Base-by-base conservation (phyloP, 1,140 invertebrate genomes). In the Meloidogyne hapla region DNA sequence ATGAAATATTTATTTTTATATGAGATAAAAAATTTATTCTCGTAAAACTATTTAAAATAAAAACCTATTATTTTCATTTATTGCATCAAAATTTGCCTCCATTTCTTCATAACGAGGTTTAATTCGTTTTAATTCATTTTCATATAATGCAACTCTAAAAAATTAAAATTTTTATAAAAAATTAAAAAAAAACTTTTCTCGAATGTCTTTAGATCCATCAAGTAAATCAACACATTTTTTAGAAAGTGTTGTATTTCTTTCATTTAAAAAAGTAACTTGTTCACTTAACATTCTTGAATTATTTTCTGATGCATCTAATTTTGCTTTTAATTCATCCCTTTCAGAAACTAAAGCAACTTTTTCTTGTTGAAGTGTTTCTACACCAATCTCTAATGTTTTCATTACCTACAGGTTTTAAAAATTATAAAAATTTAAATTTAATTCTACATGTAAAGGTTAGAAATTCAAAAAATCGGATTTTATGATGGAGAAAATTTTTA, bases 191-290 rank as follows among this genome's bases (percentile, higher is more conserved):
- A 33, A 69, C 71, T 76, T 74, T 69, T 74, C 77, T 64, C 68
- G 70, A 40, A 56, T 40, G 45, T 65, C 56, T 65, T 69, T 66
- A 63, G 65, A 73, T 26, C 45, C 74, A 28, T 77, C 73, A 28
- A 78, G 48, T 13, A 77, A 69, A 42, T 68, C 74, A 26, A 77
- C 77, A 65, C 77, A 78, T 69, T 78, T 78, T 28, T 76, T 75
- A 12, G 73, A 77, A 4, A 78, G 28, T 9, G 73, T 69, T 21
- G 48, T 70, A 65, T 78, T 78, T 13, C 77, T 64, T 38, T 78
- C 77, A 23, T 70, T 77, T 12, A 69, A 45, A 63, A 65, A 56
- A 23, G 67, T 38, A 15, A 78, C 33, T 68, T 78, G 77, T 33
- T 78, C 75, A 26, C 73, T 73, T 40, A 73, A 62, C 40, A 42